phyloP scores from a whole-genome alignment of 2,797 vertebrate species.

The Anas bahamensis region DNA sequence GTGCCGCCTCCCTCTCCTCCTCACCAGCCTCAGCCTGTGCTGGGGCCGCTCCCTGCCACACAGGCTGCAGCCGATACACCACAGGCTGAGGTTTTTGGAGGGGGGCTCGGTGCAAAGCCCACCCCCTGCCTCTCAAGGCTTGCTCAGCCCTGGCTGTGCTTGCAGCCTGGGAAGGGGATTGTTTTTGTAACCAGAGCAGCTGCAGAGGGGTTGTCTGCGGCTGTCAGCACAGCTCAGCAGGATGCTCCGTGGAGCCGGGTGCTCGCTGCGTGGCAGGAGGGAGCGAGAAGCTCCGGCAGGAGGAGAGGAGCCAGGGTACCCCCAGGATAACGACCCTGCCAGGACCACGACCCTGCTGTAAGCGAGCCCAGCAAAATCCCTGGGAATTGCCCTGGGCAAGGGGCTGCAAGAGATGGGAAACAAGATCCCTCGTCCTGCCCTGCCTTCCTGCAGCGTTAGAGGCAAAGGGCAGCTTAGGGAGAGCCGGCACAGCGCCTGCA shows the following conservation, averaged over 20 bases:
- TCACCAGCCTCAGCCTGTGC: not conserved
- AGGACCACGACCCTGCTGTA: not conserved
- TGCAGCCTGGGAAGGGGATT: not conserved
- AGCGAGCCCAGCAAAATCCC: not conserved
- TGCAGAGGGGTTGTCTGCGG: rapidly evolving
- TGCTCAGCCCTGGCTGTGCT: rapidly evolving
- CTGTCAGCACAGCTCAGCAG: not conserved
- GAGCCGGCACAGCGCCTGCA: rapidly evolving
- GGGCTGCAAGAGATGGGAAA: not conserved
- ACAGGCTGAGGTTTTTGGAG: not conserved
- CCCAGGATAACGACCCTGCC: not conserved
- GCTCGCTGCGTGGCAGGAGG: rapidly evolving
- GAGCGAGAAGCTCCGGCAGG: not conserved
- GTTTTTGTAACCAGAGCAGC: not conserved
- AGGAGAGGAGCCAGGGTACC: not conserved
- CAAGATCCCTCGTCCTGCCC: not conserved
- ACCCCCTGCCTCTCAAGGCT: rapidly evolving
- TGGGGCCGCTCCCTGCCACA: not conserved
- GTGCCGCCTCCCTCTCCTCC: not conserved
- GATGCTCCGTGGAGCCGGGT: rapidly evolving
- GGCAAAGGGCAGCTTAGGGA: constrained; percentile 38
- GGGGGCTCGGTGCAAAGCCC: not conserved
- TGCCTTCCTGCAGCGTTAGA: not conserved
- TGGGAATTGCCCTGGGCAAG: not conserved
- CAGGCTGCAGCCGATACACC: not conserved